These are phyloP conservation scores for Ophonus ardosiacus DNA, from an alignment of 2,888 invertebrate species.

Conservation along the genomic window DNA sequence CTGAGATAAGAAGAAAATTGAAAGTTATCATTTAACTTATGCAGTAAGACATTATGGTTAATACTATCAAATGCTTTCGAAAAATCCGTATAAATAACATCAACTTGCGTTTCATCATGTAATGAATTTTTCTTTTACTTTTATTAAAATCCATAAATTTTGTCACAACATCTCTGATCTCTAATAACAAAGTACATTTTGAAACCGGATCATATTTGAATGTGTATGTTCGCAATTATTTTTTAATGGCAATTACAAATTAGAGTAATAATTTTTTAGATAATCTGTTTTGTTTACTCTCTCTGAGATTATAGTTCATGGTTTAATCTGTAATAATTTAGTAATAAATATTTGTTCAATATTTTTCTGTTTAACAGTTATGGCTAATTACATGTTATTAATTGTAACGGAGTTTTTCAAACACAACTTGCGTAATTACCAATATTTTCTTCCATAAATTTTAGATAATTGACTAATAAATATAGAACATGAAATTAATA, in stretches of 20 bases:
- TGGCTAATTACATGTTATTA: constrained; percentile 34
- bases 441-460: constrained; percentile 32
- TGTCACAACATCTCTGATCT: no score
- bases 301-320: not conserved
- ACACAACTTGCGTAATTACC: constrained; percentile 27
- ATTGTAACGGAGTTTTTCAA: constrained; percentile 36
- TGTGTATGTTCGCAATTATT: not conserved
- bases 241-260: not conserved
- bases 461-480: constrained; percentile 40
- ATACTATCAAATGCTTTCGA: no score
- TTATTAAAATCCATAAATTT: no score
- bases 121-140: no score
- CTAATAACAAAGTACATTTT: no score
- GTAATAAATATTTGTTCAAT: constrained; percentile 35
- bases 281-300: not conserved
- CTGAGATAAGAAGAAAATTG: no score
- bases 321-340: constrained; percentile 24
- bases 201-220: not conserved
- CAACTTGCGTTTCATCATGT: no score
- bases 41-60: no score
- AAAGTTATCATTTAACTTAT: no score
- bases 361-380: constrained; percentile 32
- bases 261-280: not conserved
- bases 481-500: constrained; percentile 33
- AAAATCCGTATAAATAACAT: no score